phyloP scores from a whole-genome alignment of 2,113 vertebrate species.

The Euleptes europaea region DNA sequence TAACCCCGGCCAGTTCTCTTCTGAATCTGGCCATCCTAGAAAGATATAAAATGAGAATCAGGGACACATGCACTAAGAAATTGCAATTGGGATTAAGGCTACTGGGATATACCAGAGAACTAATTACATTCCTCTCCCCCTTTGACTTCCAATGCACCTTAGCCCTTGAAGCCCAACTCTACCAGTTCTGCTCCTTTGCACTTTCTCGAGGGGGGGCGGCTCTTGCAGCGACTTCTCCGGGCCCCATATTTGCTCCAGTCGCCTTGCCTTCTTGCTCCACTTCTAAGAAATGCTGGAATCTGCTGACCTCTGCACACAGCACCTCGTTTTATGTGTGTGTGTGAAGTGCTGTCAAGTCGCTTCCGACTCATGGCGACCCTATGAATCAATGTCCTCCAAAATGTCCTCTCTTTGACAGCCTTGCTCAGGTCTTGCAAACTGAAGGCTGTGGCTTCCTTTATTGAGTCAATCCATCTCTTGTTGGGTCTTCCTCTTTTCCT shows the following conservation, averaged over 20 bases:
- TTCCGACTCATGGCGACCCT: no score
- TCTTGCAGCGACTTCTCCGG: neutral
- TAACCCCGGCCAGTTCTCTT: neutral
- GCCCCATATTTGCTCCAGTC: no score
- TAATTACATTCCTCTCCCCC: neutral
- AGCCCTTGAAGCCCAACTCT: neutral
- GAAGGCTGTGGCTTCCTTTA: no score
- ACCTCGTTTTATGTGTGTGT: conserved; percentile 37
- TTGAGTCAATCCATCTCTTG: no score
- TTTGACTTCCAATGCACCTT: neutral
- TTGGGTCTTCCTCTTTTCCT: no score
- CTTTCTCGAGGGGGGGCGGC: neutral
- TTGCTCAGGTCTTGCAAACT: no score
- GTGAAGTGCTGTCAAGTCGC: no score
- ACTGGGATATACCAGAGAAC: neutral
- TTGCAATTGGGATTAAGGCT: neutral
- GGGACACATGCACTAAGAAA: neutral
- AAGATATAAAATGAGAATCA: neutral
- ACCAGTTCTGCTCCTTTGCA: neutral
- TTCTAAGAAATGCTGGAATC: neutral
- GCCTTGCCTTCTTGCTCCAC: neutral
- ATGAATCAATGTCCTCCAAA: no score
- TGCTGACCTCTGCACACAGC: neutral
- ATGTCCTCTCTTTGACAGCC: no score
- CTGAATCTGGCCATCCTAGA: neutral